These are phyloP conservation scores for Notarius quadriscutis DNA, from an alignment of 2,113 vertebrate species.

Conservation along the genomic window DNA sequence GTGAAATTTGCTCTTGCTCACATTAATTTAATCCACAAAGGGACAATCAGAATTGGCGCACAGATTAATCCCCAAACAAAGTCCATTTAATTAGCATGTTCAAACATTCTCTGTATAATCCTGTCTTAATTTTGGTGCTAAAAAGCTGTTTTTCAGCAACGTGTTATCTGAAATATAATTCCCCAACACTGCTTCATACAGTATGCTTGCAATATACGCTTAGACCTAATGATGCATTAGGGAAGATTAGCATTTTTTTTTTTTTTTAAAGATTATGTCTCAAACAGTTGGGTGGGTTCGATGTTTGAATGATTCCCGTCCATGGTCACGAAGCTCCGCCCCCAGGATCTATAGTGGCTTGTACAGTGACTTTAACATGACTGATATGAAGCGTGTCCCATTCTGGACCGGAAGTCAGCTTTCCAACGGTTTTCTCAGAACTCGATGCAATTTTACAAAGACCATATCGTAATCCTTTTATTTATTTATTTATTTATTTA, in stretches of 20 bases:
- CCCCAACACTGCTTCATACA: neutral
- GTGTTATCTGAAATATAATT: slow-evolving; percentile 31
- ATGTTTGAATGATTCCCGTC: neutral
- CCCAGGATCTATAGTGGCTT: neutral
- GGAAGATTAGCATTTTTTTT: neutral
- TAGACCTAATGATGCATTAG: neutral
- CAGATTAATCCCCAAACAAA: slow-evolving; percentile 50
- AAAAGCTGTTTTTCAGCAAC: slow-evolving; percentile 29
- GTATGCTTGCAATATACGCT: slow-evolving; percentile 23
- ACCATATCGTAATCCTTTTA: too few relatives aligned
- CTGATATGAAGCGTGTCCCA: neutral
- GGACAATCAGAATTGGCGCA: slow-evolving; percentile 36
- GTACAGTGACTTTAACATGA: neutral
- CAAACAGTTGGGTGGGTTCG: neutral
- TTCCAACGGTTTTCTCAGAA: neutral
- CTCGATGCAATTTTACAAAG: neutral
- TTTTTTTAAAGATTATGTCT: neutral
- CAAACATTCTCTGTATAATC: slow-evolving; percentile 46
- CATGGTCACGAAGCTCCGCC: neutral
- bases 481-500: too few relatives aligned
- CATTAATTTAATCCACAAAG: slow-evolving; percentile 48
- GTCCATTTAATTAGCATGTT: slow-evolving; percentile 49
- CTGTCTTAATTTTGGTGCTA: slow-evolving; percentile 42
- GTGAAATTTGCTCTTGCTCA: slow-evolving; percentile 34
- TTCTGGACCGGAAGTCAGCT: neutral